phyloP scores from a whole-genome alignment of 92 coral and sea anemone species.

The Anthopleura xanthogrammica region DNA sequence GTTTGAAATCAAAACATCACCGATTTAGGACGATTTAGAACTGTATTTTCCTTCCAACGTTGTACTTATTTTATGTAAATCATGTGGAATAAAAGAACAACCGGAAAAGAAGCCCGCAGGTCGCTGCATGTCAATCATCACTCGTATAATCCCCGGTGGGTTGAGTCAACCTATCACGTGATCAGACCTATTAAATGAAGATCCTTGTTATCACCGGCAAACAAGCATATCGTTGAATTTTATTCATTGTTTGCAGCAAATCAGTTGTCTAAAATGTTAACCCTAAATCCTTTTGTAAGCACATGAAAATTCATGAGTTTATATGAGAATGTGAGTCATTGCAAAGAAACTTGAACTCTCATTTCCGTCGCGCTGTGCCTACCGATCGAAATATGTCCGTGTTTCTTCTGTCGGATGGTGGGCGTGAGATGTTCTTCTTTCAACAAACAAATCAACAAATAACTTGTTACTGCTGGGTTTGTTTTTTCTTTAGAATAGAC shows the following conservation, averaged over 20 bases:
- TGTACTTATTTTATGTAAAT: constrained; percentile 19
- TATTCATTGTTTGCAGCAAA: constrained; percentile 1
- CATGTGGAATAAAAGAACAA: constrained; percentile 12
- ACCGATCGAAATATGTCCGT: background rate
- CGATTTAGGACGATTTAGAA: constrained; percentile 10
- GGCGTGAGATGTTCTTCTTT: background rate
- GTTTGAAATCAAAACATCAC: constrained; percentile 9
- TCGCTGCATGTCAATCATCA: constrained; percentile 38
- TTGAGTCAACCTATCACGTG: constrained; percentile 54
- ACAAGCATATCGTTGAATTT: constrained; percentile 32
- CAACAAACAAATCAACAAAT: constrained; percentile 6
- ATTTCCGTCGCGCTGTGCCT: background rate
- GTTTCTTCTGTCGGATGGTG: background rate
- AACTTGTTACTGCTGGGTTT: constrained; percentile 4
- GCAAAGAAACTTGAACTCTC: background rate
- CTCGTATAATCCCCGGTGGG: constrained; percentile 32
- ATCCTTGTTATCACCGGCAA: constrained; percentile 21
- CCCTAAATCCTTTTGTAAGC: constrained; percentile 17
- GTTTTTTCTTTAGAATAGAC: background rate
- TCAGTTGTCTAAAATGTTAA: background rate
- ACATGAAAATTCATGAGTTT: constrained; percentile 23
- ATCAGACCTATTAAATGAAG: background rate
- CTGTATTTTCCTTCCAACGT: constrained; percentile 20
- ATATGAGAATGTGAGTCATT: constrained; percentile 1
- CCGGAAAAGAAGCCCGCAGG: constrained; percentile 36